A percentile compares a stretch with the other conserved stretches of the same genome.
Conservation (phyloP, 2,888 invertebrate genomes). For the Brachynemurus nebulosus region DNA sequence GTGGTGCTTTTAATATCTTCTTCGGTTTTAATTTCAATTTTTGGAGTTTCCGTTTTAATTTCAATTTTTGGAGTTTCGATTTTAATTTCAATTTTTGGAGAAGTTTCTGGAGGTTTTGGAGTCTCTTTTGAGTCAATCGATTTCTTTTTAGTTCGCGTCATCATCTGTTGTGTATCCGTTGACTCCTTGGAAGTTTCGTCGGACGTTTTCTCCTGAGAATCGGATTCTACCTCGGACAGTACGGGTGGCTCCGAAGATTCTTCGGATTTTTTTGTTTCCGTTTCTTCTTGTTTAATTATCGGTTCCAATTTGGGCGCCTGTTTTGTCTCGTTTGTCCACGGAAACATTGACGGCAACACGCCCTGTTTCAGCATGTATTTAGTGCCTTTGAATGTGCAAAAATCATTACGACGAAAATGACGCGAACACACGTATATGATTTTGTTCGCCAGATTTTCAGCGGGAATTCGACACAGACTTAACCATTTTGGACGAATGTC, state of each 20-base stretch:
- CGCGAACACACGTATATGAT: conserved; percentile 57
- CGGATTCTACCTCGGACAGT: conserved; percentile 1
- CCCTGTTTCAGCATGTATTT: conserved; percentile 58
- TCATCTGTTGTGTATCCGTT: too few relatives aligned
- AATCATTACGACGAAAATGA: conserved; percentile 60
- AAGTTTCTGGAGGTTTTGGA: too few relatives aligned
- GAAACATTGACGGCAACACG: conserved; percentile 58
- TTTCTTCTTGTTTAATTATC: neutral
- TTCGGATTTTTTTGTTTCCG: conserved; percentile 22
- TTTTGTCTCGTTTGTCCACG: conserved; percentile 33
- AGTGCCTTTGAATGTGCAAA: conserved; percentile 51
- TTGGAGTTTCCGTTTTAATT: neutral
- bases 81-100: too few relatives aligned
- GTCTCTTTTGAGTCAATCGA: too few relatives aligned
- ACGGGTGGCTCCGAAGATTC: conserved; percentile 7
- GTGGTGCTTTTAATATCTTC: neutral
- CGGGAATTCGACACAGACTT: conserved; percentile 41
- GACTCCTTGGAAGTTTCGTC: neutral
- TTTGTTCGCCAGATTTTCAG: conserved; percentile 36
- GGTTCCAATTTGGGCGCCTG: neutral
- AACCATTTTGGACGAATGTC: conserved; percentile 48
- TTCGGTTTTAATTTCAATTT: neutral
- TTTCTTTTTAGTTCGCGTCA: neutral
- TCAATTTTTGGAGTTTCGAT: neutral
- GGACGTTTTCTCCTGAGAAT: neutral